A percentile compares a stretch with the other conserved stretches of the same genome.
Conservation (phyloP, 2,113 vertebrate species). For the Cisticola juncidis region DNA sequence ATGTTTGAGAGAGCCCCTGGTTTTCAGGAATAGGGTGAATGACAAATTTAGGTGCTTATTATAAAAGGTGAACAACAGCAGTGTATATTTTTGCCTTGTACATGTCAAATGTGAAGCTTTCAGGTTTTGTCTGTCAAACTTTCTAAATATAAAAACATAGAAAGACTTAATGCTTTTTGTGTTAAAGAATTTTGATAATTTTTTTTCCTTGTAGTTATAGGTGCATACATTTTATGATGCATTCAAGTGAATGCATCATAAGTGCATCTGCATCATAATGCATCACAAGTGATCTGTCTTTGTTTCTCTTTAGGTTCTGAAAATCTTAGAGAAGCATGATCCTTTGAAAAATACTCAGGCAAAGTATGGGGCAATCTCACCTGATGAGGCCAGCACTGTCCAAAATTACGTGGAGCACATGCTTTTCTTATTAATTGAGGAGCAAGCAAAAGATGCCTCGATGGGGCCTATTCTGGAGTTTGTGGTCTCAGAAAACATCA, state of each 20-base stretch:
- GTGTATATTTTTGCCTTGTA: fast-evolving
- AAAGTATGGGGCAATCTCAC: conserved; percentile 81
- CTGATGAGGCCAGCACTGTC: conserved; percentile 92
- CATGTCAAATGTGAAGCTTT: not conserved
- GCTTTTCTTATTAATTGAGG: conserved; percentile 93
- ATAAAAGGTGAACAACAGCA: not conserved
- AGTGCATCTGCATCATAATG: not conserved
- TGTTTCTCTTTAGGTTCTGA: conserved; percentile 85
- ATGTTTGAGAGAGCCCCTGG: not conserved
- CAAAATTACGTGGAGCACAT: conserved; percentile 99
- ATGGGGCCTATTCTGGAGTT: conserved; percentile 99
- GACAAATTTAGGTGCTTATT: not conserved
- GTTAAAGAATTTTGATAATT: not conserved
- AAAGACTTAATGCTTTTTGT: not conserved
- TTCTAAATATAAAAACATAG: not conserved
- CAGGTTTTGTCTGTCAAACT: not conserved
- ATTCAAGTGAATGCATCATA: not conserved
- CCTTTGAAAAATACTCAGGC: conserved; percentile 84
- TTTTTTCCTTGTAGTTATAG: not conserved
- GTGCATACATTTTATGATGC: not conserved
- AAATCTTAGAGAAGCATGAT: conserved; percentile 95
- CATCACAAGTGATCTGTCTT: not conserved
- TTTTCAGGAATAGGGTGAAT: not conserved
- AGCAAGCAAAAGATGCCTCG: conserved; percentile 84
- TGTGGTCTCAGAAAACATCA: conserved; percentile 95